Base-by-base conservation (phyloP, 2,888 invertebrate species). In the Trachelus stipa region DNA sequence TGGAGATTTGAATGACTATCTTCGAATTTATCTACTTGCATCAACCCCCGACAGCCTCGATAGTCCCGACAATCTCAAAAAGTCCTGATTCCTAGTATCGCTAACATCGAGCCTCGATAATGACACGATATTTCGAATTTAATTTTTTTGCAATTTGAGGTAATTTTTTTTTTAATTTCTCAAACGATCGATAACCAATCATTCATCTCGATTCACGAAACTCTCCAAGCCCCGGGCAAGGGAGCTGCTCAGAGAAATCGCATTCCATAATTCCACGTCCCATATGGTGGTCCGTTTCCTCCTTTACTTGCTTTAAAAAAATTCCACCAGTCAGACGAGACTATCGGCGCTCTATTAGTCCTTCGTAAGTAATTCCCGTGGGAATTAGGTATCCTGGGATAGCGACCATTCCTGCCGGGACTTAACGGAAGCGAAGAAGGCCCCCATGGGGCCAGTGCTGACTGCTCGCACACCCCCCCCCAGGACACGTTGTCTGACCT, bases 1-100 rank as follows among this genome's bases (percentile, higher is more conserved):
- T 86, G 87, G 87, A 89, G 88, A 91, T 91, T 91, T 91, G 88
- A 90, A 91, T 91, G 89, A 88, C 90, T 91, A 91, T 91, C 90
- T 88, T 85, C 82, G 83, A 88, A 90, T 88, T 89, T 89, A 90
- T 90, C 90, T 89, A 83, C 69, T 69, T 69, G 75, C 40, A 69
- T 79, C 78, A 80, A 78, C 56, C 56, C 56, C 23, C 34, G 34
- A 34, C 34, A 34, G 34, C 11, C 34, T 34, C 34, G 11, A 34
- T 11, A 34, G 34, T 34, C 34, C 56, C 56, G 23, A 56, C 23
- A 56, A 23, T 69, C 75, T 71, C 78, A 78, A 68, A 23, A 2
- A 56, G 23, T 23, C 56, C 23, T 3, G 56, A 23, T 56, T 23
- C 23, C 0, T 2, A 23, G 56, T 56, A 6, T 56, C 23, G 23